Conservation (phyloP, 2,888 invertebrate genomes). For the Rapana venosa region DNA sequence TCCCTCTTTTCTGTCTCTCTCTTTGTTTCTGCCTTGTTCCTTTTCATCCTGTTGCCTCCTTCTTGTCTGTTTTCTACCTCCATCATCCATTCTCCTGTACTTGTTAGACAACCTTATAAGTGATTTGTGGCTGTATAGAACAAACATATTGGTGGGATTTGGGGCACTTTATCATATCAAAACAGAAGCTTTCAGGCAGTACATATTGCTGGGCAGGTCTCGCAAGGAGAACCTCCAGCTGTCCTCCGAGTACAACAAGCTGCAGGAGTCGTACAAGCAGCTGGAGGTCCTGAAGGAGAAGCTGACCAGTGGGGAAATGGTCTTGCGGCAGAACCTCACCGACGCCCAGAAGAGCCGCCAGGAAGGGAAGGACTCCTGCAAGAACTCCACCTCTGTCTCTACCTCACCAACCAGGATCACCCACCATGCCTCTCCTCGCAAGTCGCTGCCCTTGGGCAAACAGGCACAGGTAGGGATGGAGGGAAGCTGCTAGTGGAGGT, state of each 20-base stretch:
- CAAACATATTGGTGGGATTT: too few species aligned
- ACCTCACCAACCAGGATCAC: neutral
- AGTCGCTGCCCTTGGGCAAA: neutral
- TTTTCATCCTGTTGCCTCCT: too few species aligned
- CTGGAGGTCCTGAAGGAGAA: constrained; percentile 76
- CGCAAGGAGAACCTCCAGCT: constrained; percentile 76
- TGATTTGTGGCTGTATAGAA: too few species aligned
- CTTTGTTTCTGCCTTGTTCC: too few species aligned
- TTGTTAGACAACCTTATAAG: too few species aligned
- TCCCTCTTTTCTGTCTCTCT: too few species aligned
- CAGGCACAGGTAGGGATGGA: constrained; percentile 27
- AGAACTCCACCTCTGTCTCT: constrained; percentile 21
- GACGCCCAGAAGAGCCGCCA: constrained; percentile 77
- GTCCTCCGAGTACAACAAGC: constrained; percentile 75
- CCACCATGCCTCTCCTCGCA: neutral
- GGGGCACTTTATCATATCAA: too few species aligned
- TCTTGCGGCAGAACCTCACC: constrained; percentile 74
- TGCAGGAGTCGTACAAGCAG: constrained; percentile 76
- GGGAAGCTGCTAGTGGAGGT: neutral
- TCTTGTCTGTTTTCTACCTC: too few species aligned
- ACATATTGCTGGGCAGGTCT: constrained; percentile 64
- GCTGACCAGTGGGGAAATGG: constrained; percentile 73
- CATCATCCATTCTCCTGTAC: too few species aligned
- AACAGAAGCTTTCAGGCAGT: too few species aligned
- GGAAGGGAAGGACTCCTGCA: constrained; percentile 65